A percentile compares a stretch with the other conserved stretches of the same genome.
Evolutionary conservation across 2,113 vertebrate species (phyloP).

Genomic region (Elephantulus edwardii): DNA sequence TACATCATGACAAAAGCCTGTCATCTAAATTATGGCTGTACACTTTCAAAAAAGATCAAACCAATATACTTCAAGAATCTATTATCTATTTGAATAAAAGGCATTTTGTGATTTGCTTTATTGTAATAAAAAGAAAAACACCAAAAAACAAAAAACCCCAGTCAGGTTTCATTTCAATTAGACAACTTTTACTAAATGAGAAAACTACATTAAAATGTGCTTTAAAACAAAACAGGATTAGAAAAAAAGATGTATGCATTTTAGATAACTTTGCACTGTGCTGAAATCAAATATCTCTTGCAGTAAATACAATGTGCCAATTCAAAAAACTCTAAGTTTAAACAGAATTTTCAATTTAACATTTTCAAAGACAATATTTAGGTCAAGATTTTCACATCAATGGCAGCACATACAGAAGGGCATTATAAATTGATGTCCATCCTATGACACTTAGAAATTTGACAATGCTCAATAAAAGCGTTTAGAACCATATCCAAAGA

Average conservation of each 20-base stretch:
- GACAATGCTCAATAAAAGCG: conserved; percentile 81
- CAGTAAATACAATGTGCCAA: conserved; percentile 82
- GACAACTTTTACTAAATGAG: conserved; percentile 91
- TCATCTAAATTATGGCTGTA: conserved; percentile 14
- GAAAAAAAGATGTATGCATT: conserved; percentile 84
- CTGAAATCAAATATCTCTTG: conserved; percentile 83
- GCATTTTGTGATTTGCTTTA: conserved; percentile 47
- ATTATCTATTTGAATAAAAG: neutral
- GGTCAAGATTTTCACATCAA: conserved; percentile 85
- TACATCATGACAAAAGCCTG: conserved; percentile 31
- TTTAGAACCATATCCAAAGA: conserved; percentile 79
- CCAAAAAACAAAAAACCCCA: conserved; percentile 81
- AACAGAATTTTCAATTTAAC: conserved; percentile 84
- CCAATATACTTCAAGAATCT: conserved; percentile 29
- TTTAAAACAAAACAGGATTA: conserved; percentile 88
- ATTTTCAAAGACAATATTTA: conserved; percentile 85
- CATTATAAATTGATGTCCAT: conserved; percentile 82
- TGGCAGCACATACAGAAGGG: conserved; percentile 83
- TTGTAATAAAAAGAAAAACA: conserved; percentile 30
- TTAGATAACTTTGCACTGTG: conserved; percentile 85
- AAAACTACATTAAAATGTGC: conserved; percentile 88
- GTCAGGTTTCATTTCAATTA: conserved; percentile 87
- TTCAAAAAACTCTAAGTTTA: conserved; percentile 84
- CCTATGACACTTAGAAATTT: conserved; percentile 76
- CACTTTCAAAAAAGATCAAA: conserved; percentile 43